Evolutionary conservation across 1,140 invertebrate genomes (phyloP).

Genomic region (Penaeus japonicus): DNA sequence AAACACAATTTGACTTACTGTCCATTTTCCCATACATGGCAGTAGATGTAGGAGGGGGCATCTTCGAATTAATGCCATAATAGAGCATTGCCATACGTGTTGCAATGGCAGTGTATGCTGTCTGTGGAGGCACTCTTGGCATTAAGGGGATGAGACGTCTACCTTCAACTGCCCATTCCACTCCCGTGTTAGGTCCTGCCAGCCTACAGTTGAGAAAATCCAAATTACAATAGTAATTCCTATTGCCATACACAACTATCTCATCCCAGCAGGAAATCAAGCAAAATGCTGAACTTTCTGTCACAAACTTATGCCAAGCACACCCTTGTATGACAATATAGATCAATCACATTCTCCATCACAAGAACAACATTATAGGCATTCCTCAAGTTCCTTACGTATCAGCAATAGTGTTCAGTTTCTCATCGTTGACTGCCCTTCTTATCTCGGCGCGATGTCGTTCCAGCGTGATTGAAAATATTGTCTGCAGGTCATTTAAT

Average conservation of each 20-base stretch:
- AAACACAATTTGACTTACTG: conserved; percentile 32
- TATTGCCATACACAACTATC: background rate
- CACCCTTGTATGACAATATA: background rate
- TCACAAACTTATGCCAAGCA: too few species aligned
- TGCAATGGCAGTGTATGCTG: conserved; percentile 83
- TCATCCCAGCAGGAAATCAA: background rate
- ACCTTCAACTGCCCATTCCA: conserved; percentile 88
- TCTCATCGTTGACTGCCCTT: conserved; percentile 89
- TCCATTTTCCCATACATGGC: conserved; percentile 55
- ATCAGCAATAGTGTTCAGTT: conserved; percentile 82
- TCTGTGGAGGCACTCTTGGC: conserved; percentile 77
- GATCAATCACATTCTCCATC: background rate
- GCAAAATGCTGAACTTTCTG: too few species aligned
- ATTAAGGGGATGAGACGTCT: conserved; percentile 81
- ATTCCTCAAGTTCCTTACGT: conserved; percentile 47
- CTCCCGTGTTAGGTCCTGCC: conserved; percentile 78
- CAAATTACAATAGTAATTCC: background rate
- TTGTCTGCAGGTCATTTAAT: conserved; percentile 79
- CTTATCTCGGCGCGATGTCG: conserved; percentile 89
- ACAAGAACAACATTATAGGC: too few species aligned
- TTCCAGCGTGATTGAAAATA: conserved; percentile 87
- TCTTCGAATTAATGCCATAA: conserved; percentile 67
- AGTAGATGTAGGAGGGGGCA: conserved; percentile 63
- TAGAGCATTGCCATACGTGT: conserved; percentile 72
- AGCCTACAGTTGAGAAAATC: conserved; percentile 70